Conservation (phyloP, 1,140 invertebrate species). For the Chironomus tepperi region DNA sequence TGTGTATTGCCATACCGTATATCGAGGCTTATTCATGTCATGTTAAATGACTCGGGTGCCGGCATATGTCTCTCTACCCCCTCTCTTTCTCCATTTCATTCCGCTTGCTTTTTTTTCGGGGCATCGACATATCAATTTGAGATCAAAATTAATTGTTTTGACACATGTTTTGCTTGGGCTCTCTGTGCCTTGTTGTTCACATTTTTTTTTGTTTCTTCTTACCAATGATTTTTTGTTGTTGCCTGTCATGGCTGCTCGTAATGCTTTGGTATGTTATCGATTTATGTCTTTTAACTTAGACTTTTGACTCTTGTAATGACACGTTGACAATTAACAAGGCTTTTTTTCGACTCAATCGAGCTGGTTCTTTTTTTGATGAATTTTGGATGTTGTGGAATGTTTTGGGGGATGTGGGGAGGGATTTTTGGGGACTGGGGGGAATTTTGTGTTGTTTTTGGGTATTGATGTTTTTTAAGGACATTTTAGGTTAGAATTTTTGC, state of each 20-base stretch:
- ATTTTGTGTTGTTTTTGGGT: no score
- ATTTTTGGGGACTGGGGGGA: no score
- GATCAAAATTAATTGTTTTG: slow-evolving; percentile 24
- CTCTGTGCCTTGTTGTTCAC: neutral
- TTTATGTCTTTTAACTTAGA: neutral
- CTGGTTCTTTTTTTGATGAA: no score
- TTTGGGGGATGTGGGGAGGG: no score
- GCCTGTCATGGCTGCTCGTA: neutral
- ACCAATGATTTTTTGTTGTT: neutral
- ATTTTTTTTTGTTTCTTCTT: neutral
- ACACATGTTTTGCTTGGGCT: slow-evolving; percentile 17
- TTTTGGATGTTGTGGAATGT: no score
- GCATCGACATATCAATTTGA: slow-evolving; percentile 6
- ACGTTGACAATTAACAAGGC: neutral
- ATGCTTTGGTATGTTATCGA: slow-evolving; percentile 3
- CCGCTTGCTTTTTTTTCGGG: no score
- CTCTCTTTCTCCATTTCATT: no score
- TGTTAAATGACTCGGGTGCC: slow-evolving; percentile 11
- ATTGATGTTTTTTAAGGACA: no score
- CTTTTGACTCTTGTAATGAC: neutral
- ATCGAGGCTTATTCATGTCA: slow-evolving; percentile 6
- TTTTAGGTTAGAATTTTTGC: no score
- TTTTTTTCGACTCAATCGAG: no score
- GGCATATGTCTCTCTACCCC: neutral
- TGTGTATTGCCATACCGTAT: neutral